These are phyloP conservation scores for Corbicula japonica DNA, from an alignment of 2,888 invertebrate genomes.

Conservation along the genomic window DNA sequence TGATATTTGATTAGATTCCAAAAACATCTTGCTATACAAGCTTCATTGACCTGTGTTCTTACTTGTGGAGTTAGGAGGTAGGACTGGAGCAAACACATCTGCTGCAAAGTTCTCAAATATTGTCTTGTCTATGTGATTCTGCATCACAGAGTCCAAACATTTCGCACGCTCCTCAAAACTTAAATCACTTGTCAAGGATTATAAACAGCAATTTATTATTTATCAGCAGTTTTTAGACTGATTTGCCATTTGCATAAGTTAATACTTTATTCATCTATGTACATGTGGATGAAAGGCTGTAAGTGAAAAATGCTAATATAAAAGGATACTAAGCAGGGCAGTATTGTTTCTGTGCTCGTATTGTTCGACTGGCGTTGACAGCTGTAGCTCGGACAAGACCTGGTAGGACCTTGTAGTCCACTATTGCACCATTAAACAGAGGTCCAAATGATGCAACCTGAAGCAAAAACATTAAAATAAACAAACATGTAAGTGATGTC, in stretches of 20 bases:
- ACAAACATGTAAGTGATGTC: no score
- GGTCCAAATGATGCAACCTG: constrained; percentile 93
- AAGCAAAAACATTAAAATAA: no score
- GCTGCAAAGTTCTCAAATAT: constrained; percentile 95
- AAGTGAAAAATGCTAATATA: neutral
- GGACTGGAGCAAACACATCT: constrained; percentile 87
- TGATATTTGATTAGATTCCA: no score
- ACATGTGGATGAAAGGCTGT: neutral
- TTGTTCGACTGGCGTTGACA: constrained; percentile 96
- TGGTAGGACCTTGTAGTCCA: constrained; percentile 91
- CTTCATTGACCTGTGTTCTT: constrained; percentile 60
- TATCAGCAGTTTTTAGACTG: no score
- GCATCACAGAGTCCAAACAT: constrained; percentile 94
- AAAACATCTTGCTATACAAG: no score
- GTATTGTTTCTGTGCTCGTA: constrained; percentile 94
- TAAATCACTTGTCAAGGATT: constrained; percentile 70
- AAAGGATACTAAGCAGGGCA: constrained; percentile 94
- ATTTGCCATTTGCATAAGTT: no score
- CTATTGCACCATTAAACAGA: constrained; percentile 96
- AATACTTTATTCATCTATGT: no score
- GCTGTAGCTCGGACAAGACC: constrained; percentile 96
- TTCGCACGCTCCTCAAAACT: constrained; percentile 97
- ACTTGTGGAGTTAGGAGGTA: constrained; percentile 81
- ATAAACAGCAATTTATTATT: no score
- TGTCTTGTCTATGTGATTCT: constrained; percentile 93